Evolutionary conservation across 1,140 invertebrate genomes (phyloP).

Genomic region (Capitella teleta): DNA sequence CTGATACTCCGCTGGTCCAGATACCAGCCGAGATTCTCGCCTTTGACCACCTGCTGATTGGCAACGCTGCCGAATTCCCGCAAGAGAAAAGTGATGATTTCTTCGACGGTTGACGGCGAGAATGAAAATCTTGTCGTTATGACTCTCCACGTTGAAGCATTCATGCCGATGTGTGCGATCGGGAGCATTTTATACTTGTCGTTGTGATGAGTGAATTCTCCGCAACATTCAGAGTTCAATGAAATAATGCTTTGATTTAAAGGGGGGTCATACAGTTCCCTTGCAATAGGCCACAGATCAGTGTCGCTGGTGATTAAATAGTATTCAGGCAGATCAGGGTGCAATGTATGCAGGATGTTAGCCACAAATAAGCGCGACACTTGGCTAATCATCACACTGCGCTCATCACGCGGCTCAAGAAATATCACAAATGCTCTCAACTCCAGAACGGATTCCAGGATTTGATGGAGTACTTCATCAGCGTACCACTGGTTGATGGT

Average conservation of each 20-base stretch:
- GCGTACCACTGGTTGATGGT: neutral
- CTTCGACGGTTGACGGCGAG: slow-evolving; percentile 2
- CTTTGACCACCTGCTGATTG: slow-evolving; percentile 3
- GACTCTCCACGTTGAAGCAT: slow-evolving; percentile 10
- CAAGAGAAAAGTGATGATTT: slow-evolving; percentile 7
- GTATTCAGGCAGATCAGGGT: neutral
- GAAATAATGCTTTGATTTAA: neutral
- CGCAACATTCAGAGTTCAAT: slow-evolving; percentile 15
- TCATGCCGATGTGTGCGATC: slow-evolving; percentile 14
- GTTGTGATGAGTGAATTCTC: slow-evolving; percentile 8
- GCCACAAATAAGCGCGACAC: slow-evolving; percentile 6
- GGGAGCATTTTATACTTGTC: slow-evolving; percentile 13
- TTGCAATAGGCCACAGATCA: slow-evolving; percentile 11
- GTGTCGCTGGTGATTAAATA: slow-evolving; percentile 9
- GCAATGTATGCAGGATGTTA: neutral
- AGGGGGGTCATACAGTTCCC: slow-evolving; percentile 5
- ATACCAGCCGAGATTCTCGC: slow-evolving; percentile 13
- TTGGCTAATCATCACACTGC: slow-evolving; percentile 7
- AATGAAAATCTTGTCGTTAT: neutral
- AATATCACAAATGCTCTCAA: neutral
- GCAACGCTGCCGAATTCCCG: slow-evolving; percentile 9
- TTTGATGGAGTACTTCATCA: neutral
- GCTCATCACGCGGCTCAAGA: neutral
- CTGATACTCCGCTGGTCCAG: slow-evolving; percentile 10
- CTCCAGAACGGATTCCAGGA: neutral